Evolutionary conservation across 2,797 vertebrate genomes (phyloP), one percentile per base, ranked within the genome.

Genomic region (Artibeus lituratus): DNA sequence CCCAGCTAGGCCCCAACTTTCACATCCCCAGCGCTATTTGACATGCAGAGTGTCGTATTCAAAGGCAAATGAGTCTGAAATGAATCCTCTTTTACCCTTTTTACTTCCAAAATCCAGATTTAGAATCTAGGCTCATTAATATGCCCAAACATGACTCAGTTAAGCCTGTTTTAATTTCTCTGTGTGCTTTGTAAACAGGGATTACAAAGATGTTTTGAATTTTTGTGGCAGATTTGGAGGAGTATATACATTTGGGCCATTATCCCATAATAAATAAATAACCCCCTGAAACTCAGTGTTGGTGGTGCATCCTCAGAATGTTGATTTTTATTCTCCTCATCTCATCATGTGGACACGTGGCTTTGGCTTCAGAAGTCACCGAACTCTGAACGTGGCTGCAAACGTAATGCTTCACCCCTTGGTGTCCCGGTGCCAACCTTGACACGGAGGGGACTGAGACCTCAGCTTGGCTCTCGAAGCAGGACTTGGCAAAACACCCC

Each of bases 161-260:
- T 98, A 98, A 98, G 98, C 98, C 98, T 98, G 96, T 98, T 98
- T 98, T 98, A 98, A 98, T 98, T 98, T 99, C 87, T 98, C 91
- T 95, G 96, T 98, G 96, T 98, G 97, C 98, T 98, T 98, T 98
- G 98, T 98, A 98, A 98, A 98, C 94, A 97, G 96, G 97, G 97
- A 98, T 98, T 98, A 98, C 87, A 98, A 97, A 96, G 97, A 98
- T 97, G 96, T 98, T 98, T 98, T 98, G 98, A 97, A 98, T 98
- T 98, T 98, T 94, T 96, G 98, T 98, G 97, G 35, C 32, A 97
- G 97, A 97, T 97, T 98, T 87, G 83, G 89, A 97, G 96, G 94
- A 87, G 98, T 98, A 97, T 98, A 97, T 98, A 98, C 97, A 97
- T 98, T 98, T 76, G 87, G 62, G 87, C 95, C 91, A 97, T 98